Conservation (phyloP, 2,888 invertebrate genomes). For the Pseudococcus jackbeardsleyi region DNA sequence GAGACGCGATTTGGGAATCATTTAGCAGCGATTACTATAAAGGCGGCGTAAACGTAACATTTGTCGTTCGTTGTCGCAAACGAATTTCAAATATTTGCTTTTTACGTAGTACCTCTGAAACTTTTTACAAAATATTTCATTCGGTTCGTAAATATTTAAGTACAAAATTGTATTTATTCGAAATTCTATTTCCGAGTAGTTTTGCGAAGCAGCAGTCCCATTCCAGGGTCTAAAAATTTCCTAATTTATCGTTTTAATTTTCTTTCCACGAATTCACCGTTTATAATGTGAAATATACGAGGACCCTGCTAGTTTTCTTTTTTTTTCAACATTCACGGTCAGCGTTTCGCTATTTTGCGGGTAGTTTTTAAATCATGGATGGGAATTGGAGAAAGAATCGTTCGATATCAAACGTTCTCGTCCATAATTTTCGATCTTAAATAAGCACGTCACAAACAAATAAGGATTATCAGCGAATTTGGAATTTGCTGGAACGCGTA, state of each 20-base stretch:
- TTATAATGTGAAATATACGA: not conserved
- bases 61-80: conserved; percentile 35
- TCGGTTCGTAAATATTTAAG: conserved; percentile 38
- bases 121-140: conserved; percentile 37
- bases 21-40: conserved; percentile 6
- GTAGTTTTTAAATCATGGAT: too few species aligned
- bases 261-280: not conserved
- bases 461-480: not conserved
- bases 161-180: conserved; percentile 13
- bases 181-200: not conserved
- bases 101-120: not conserved
- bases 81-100: conserved; percentile 40
- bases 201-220: not conserved
- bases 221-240: not conserved
- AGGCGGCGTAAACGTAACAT: conserved; percentile 12
- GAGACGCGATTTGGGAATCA: conserved; percentile 38
- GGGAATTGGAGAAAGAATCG: not conserved
- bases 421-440: not conserved
- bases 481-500: not conserved
- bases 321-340: too few species aligned
- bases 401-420: not conserved
- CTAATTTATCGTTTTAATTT: conserved; percentile 2
- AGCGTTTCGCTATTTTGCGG: too few species aligned
- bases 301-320: too few species aligned
- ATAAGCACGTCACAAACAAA: not conserved